Evolutionary conservation across 2,888 invertebrate genomes (phyloP).

Genomic region (Epirrhoe tristata): DNA sequence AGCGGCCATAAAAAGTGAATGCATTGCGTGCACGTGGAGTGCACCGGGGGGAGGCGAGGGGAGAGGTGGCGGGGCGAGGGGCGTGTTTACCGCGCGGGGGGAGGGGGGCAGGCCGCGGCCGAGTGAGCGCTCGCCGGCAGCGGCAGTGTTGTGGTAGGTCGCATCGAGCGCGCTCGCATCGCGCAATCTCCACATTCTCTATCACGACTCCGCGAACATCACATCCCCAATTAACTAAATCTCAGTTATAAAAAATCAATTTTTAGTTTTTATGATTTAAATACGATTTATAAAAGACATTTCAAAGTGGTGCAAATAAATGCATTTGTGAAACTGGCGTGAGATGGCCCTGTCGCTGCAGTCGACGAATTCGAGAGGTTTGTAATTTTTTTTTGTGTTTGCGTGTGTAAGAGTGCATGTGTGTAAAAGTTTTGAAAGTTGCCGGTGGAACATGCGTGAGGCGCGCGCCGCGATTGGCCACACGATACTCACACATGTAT

Average conservation of each 20-base stretch:
- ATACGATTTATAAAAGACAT: slow-evolving; percentile 46
- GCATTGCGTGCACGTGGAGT: slow-evolving; percentile 83
- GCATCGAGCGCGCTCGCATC: slow-evolving; percentile 72
- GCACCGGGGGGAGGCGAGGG: slow-evolving; percentile 55
- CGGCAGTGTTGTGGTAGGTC: slow-evolving; percentile 89
- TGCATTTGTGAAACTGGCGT: slow-evolving; percentile 82
- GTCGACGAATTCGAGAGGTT: slow-evolving; percentile 84
- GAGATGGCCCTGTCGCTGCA: slow-evolving; percentile 86
- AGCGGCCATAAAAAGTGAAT: slow-evolving; percentile 82
- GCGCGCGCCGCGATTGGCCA: slow-evolving; percentile 73
- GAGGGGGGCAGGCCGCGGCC: slow-evolving; percentile 73
- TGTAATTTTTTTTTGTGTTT: slow-evolving; percentile 59
- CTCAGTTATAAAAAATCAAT: slow-evolving; percentile 1
- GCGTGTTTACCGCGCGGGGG: slow-evolving; percentile 74
- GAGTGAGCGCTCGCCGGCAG: slow-evolving; percentile 56
- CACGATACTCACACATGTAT: slow-evolving; percentile 76
- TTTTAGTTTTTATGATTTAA: neutral
- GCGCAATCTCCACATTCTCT: slow-evolving; percentile 65
- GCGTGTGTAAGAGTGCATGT: slow-evolving; percentile 62
- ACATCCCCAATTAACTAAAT: slow-evolving; percentile 57
- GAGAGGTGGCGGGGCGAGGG: slow-evolving; percentile 69
- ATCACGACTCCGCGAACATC: slow-evolving; percentile 71
- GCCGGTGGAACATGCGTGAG: slow-evolving; percentile 78
- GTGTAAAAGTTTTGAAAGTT: slow-evolving; percentile 80
- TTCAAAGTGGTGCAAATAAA: slow-evolving; percentile 69